Percentiles rank a stretch among this genome's conserved stretches.
phyloP scores from a whole-genome alignment of 2,888 invertebrate genomes.

The Heteropelma amictum region DNA sequence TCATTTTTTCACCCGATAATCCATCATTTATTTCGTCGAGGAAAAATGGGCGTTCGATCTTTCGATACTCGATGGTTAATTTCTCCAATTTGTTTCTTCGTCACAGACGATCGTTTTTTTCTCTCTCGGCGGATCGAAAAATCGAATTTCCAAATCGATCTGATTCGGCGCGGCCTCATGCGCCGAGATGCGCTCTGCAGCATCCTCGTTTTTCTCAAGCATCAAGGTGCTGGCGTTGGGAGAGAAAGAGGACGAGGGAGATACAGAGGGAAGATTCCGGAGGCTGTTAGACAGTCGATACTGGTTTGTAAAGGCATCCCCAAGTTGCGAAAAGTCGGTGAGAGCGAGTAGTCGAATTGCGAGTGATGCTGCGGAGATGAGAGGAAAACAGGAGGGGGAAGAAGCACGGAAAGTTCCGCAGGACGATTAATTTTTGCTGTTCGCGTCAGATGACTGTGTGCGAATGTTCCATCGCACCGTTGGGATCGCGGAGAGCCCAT shows the following conservation, averaged over 20 bases:
- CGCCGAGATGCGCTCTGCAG: conserved; percentile 10
- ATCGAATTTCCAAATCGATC: conserved; percentile 41
- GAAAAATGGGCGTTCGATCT: too few species aligned
- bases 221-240: conserved; percentile 3
- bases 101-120: conserved; percentile 35
- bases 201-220: conserved; percentile 25
- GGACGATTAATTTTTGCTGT: conserved; percentile 49
- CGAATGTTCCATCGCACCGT: conserved; percentile 27
- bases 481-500: conserved; percentile 20
- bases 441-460: conserved; percentile 17
- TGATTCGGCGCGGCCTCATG: neutral
- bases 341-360: neutral
- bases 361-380: neutral
- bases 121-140: conserved; percentile 37
- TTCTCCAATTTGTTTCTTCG: neutral
- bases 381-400: neutral
- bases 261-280: conserved; percentile 8
- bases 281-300: conserved; percentile 3
- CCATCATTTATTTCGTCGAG: too few species aligned
- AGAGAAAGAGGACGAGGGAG: neutral
- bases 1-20: too few species aligned
- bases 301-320: conserved; percentile 13
- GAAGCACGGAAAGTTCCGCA: conserved; percentile 7
- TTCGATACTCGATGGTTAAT: neutral
- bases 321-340: conserved; percentile 33